Conservation (phyloP, 2,113 vertebrate genomes). For the Gasterosteus aculeatus region DNA sequence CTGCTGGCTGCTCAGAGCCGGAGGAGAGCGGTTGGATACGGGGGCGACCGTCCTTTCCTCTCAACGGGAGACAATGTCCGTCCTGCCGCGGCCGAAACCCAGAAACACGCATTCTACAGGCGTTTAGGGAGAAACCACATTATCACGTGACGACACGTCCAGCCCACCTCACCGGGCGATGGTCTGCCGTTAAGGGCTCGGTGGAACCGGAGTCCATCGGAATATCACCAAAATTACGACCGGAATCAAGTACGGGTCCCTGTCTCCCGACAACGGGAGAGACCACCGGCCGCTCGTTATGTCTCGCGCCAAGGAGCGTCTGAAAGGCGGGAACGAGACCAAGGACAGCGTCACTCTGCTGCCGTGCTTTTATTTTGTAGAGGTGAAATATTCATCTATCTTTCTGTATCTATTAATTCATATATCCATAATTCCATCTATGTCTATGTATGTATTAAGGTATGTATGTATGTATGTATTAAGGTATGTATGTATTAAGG, state of each 20-base stretch:
- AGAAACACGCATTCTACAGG: conserved; percentile 22
- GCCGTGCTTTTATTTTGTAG: conserved; percentile 78
- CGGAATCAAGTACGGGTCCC: conserved; percentile 71
- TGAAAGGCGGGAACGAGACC: conserved; percentile 74
- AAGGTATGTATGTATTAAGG: conserved; percentile 21
- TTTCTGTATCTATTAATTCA: conserved; percentile 41
- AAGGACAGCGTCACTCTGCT: conserved; percentile 78
- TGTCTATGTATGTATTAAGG: conserved; percentile 26
- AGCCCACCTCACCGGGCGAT: conserved; percentile 20
- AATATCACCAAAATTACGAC: conserved; percentile 72
- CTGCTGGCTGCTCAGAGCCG: conserved; percentile 45
- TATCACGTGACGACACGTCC: neutral
- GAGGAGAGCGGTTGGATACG: neutral
- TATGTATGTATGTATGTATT: conserved; percentile 19
- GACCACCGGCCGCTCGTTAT: conserved; percentile 67
- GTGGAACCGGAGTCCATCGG: conserved; percentile 4
- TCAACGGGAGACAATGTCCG: neutral
- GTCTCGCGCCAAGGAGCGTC: conserved; percentile 74
- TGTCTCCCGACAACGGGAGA: conserved; percentile 72
- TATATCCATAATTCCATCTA: conserved; percentile 17
- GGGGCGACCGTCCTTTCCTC: neutral
- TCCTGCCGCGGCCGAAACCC: conserved; percentile 4
- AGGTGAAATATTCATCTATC: conserved; percentile 59
- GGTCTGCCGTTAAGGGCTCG: conserved; percentile 17
- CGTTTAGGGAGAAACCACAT: neutral